phyloP scores from a whole-genome alignment of 2,797 vertebrate genomes.

The Macropus fuliginosus region DNA sequence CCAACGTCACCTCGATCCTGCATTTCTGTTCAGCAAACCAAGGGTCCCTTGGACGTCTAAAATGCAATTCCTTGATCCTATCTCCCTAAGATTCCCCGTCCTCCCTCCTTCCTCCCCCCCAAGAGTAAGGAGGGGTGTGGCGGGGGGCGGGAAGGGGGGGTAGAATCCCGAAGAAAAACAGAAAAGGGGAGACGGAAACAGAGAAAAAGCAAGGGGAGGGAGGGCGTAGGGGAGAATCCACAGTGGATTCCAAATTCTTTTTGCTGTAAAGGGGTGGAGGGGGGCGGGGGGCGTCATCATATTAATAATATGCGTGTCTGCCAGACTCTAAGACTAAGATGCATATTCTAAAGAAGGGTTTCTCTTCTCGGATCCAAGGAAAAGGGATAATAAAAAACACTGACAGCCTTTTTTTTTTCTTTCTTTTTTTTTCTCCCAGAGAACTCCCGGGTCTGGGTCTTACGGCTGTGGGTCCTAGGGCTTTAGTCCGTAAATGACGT shows the following conservation, averaged over 20 bases:
- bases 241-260: neutral
- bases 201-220: neutral
- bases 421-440: neutral
- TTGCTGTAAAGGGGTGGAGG: neutral
- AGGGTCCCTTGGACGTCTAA: neutral
- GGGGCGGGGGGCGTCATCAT: neutral
- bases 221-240: neutral
- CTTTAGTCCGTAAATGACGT: neutral
- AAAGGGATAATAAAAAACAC: neutral
- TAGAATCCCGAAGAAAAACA: neutral
- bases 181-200: neutral
- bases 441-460: slow-evolving; percentile 6
- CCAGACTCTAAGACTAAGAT: neutral
- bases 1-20: slow-evolving; percentile 67
- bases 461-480: neutral
- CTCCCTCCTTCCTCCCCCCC: slow-evolving; percentile 10
- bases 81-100: slow-evolving; percentile 51
- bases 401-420: neutral
- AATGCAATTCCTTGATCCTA: neutral
- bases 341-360: neutral
- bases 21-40: slow-evolving; percentile 68
- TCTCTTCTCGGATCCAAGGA: neutral
- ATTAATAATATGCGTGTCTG: neutral
- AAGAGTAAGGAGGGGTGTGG: neutral
- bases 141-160: neutral